phyloP scores from a whole-genome alignment of 2,113 vertebrate species.

The Ciconia boyciana region DNA sequence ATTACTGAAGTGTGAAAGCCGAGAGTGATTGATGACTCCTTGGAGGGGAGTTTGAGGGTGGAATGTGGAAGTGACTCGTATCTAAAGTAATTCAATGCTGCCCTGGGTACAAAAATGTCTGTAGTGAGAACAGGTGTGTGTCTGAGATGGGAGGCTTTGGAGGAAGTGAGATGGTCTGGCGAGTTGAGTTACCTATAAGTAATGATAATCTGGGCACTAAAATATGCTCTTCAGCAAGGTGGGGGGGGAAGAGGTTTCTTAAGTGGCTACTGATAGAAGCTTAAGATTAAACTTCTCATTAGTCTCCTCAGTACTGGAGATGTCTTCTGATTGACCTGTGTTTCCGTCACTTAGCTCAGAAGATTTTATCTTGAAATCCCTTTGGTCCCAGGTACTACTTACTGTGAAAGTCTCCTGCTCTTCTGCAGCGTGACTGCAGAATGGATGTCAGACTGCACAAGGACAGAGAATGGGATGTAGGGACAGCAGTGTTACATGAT shows the following conservation, averaged over 20 bases:
- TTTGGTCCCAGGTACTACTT: not conserved
- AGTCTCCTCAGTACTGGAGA: not conserved
- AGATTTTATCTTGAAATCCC: not conserved
- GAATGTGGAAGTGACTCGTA: constrained; percentile 26
- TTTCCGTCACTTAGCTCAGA: not conserved
- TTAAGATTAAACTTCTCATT: not conserved
- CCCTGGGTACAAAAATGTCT: not conserved
- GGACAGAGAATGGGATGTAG: not conserved
- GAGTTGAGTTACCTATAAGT: not conserved
- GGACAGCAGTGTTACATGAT: not conserved
- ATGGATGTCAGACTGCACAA: fast-evolving
- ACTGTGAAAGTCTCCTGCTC: not conserved
- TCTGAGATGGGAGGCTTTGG: not conserved
- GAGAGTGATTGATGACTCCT: constrained; percentile 40
- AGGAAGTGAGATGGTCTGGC: not conserved
- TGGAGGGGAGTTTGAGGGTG: not conserved
- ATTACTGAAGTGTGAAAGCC: constrained; percentile 57
- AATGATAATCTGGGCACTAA: not conserved
- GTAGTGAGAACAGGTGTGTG: constrained; percentile 12
- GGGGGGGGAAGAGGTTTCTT: not conserved
- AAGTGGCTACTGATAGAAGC: not conserved
- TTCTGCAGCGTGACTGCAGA: not conserved
- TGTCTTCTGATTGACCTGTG: not conserved
- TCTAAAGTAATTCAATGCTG: constrained; percentile 1
- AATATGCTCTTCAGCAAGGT: not conserved